phyloP scores from a whole-genome alignment of 2,888 invertebrate genomes.

The Eristalis intricaria region DNA sequence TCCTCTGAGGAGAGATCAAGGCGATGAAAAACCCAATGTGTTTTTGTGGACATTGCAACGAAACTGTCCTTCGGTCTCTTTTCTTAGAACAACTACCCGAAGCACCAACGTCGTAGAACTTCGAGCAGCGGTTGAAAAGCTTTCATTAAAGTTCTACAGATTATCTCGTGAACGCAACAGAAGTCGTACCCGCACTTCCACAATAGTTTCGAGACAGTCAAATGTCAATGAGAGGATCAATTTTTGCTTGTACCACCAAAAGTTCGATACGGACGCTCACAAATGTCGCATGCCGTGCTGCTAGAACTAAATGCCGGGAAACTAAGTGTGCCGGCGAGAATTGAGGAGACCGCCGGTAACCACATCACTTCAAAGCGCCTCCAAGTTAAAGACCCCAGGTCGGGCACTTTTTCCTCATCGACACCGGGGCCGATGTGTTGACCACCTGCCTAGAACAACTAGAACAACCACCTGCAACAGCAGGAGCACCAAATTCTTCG shows the following conservation, averaged over 20 bases:
- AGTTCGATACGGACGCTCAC: conserved; percentile 11
- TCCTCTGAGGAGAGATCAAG: too few species aligned
- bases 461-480: neutral
- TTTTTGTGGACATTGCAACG: too few species aligned
- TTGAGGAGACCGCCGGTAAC: conserved; percentile 8
- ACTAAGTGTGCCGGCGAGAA: conserved; percentile 33
- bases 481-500: neutral
- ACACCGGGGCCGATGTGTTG: conserved; percentile 34
- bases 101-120: neutral
- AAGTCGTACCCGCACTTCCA: neutral
- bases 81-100: too few species aligned
- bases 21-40: too few species aligned
- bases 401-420: conserved; percentile 2
- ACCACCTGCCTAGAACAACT: neutral
- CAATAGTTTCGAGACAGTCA: neutral
- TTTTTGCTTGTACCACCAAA: neutral
- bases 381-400: neutral
- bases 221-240: neutral
- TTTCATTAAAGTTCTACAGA: neutral
- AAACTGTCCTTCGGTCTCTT: too few species aligned
- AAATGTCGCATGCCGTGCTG: conserved; percentile 11
- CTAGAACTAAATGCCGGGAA: conserved; percentile 13
- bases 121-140: neutral
- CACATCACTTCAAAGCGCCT: conserved; percentile 16
- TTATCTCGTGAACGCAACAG: neutral